phyloP scores from a whole-genome alignment of 2,888 invertebrate genomes.

The Dilophus febrilis region DNA sequence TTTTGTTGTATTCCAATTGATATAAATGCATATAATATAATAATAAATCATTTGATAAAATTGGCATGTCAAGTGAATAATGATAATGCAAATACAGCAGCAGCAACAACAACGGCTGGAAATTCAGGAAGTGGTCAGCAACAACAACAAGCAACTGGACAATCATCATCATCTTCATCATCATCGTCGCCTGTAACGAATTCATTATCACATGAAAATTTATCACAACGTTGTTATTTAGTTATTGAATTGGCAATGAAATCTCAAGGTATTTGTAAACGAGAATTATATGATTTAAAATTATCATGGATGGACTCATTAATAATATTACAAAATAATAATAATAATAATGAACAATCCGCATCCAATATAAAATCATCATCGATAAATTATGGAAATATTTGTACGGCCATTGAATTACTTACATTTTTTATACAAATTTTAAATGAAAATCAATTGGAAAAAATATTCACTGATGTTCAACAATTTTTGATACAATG shows the following conservation, averaged over 20 bases:
- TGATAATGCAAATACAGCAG: slow-evolving; percentile 31
- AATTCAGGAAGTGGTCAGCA: no score
- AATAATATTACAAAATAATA: slow-evolving; percentile 31
- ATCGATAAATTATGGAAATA: slow-evolving; percentile 53
- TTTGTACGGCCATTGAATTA: slow-evolving; percentile 82
- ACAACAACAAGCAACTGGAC: no score
- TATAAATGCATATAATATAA: slow-evolving; percentile 73
- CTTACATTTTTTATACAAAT: slow-evolving; percentile 74
- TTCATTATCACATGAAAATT: no score
- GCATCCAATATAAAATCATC: no score
- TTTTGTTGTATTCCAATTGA: slow-evolving; percentile 73
- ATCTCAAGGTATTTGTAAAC: slow-evolving; percentile 85
- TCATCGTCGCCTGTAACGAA: no score
- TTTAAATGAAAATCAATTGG: slow-evolving; percentile 68
- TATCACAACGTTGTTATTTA: slow-evolving; percentile 65
- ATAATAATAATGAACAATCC: slow-evolving; percentile 7
- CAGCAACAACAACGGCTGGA: slow-evolving; percentile 38
- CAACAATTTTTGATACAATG: slow-evolving; percentile 82
- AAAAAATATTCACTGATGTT: slow-evolving; percentile 69
- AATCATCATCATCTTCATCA: no score
- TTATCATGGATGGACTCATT: slow-evolving; percentile 83
- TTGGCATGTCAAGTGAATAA: slow-evolving; percentile 86
- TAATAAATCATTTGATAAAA: slow-evolving; percentile 76
- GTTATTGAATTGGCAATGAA: slow-evolving; percentile 79
- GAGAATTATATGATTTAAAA: slow-evolving; percentile 56